Evolutionary conservation across 1,140 invertebrate genomes (phyloP), one percentile per base, ranked within the genome.

Genomic region (Drosophila albomicans): DNA sequence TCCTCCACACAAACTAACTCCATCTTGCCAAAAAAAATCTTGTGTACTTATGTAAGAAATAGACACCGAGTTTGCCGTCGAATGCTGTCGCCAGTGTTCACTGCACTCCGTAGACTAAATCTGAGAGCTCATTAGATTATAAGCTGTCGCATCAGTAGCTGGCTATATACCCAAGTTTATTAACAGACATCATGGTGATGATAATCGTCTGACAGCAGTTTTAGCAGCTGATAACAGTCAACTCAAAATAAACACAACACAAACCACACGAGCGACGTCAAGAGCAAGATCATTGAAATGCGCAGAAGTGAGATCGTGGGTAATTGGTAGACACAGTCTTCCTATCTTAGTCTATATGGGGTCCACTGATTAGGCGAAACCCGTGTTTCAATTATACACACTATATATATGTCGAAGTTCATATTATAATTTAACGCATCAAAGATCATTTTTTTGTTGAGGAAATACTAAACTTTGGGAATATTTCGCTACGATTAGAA

Each of bases 1-100:
- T 99, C 98, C 35, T 95, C 93, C 1, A 99, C 93, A 91, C 96
- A 96, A 16, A 98, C 94, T 54, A 96, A 94, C 45, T 73, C 70
- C 92, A 92, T 92, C 35, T 70, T 64, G 32, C 57, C 38, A 16
- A 46, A 4, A 4, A 15, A 41, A 3, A 25, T 25, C 3, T 25
- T 25, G 20, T 25, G 20, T 25, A 25, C 3, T 86, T 82, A 79
- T 62, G 54, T 66, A 81, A 81, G 8, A 7, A 80, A 67, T 64
- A 38, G 10, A 3, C 35, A 10, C 35, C 7, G 35, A 38, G 10
- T 5, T 38, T 3, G 6, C 10, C 41, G 52, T 8, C n/a, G 41
- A 58, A 64, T 56, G 45, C 56, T 57, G 41, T 15, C 35, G 25
- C 10, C 61, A 43, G 56, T 46, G 45, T n/a, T 56, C 35, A 43